Percentiles rank a stretch among this genome's conserved stretches.
Evolutionary conservation across 2,888 invertebrate genomes (phyloP).

Genomic region (Hyles lineata): DNA sequence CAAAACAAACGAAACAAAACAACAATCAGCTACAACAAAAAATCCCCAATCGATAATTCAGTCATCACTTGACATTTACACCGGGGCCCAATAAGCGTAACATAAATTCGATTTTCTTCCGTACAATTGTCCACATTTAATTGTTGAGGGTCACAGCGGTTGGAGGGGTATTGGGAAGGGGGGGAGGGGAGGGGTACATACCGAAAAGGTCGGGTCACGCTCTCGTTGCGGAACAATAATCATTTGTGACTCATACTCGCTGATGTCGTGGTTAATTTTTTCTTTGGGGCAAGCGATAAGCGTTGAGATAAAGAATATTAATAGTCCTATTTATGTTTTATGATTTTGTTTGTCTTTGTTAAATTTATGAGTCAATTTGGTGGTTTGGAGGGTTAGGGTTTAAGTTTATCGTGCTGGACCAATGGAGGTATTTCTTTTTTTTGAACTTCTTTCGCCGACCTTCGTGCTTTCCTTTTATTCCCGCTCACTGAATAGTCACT

Average conservation of each 20-base stretch:
- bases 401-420: too few relatives aligned
- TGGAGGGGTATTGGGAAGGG: not conserved
- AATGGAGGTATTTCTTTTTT: too few relatives aligned
- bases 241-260: constrained; percentile 56
- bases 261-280: constrained; percentile 44
- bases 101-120: constrained; percentile 3
- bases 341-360: not conserved
- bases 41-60: constrained; percentile 9
- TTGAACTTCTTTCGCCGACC: too few relatives aligned
- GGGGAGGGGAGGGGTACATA: constrained; percentile 42
- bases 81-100: not conserved
- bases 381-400: too few relatives aligned
- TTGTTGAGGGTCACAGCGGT: constrained; percentile 19
- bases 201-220: constrained; percentile 53
- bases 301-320: not conserved
- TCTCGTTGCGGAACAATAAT: constrained; percentile 47
- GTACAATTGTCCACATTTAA: constrained; percentile 23
- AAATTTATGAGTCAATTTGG: too few relatives aligned
- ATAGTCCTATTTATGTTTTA: not conserved
- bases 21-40: not conserved
- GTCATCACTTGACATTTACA: constrained; percentile 16
- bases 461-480: too few relatives aligned
- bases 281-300: constrained; percentile 38
- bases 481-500: too few relatives aligned
- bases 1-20: not conserved